Evolutionary conservation across 1,140 invertebrate species (phyloP), one percentile per base, ranked within the genome.

Genomic region (Saxidomus purpurata): DNA sequence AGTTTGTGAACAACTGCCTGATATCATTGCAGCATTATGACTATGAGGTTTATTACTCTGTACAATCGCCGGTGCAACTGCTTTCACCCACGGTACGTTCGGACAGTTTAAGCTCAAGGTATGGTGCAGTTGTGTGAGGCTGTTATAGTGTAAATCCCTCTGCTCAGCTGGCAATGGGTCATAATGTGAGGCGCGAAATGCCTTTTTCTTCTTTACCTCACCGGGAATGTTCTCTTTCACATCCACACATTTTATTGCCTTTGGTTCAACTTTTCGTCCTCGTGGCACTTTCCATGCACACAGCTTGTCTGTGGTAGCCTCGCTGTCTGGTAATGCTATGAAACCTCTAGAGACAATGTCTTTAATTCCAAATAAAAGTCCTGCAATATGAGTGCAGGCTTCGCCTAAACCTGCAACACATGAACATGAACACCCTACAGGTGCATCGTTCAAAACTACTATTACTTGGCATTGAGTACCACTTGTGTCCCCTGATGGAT

Each of bases 191-290:
- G 76, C 76, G 47, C 76, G 11, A 31, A 3, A 22, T 36, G 1
- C 31, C 47, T 79, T 79, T 9, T 40, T 34, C 31, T 49, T 79
- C 9, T 1, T 79, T 47, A n/a, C 34, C 76, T 79, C 47, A n/a
- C 76, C 76, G 19, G 76, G 76, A 40, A 79, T 49, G 43, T 79
- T 79, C 34, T 79, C 47, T 40, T 79, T 36, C 40, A 79, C 76
- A 1, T 36, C 22, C 13, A 79, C 40, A 36, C 47, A n/a, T 15
- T 40, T 22, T n/a, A 79, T 40, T 22, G 36, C 34, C 47, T 40
- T 79, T 13, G 76, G 76, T 22, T 11, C 8, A 40, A 79, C 76
- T 43, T 40, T 43, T 22, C 34, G 76, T 22, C 8, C 76, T n/a
- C 38, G 38, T 49, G 8, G 76, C 34, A 79, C 76, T 22, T n/a